Evolutionary conservation across 1,140 invertebrate genomes (phyloP), one percentile per base, ranked within the genome.

Genomic region (Hylaeus volcanicus): DNA sequence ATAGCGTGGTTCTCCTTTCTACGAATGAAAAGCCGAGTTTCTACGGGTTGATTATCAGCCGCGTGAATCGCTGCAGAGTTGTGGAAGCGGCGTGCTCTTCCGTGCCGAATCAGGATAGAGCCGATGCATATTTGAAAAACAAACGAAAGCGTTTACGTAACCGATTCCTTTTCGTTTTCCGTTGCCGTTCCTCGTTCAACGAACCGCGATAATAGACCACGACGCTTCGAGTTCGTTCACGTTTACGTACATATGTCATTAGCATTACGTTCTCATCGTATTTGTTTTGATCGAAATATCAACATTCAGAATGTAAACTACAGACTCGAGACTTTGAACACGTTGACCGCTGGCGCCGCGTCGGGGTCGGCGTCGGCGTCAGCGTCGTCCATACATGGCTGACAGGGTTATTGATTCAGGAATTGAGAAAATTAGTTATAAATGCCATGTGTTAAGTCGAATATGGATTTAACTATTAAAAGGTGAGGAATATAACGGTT

Each of bases 121-220:
- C 3, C 39, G 37, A 39, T 56, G 51, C 53, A 79, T 74, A 1
- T 48, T 45, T n/a, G 76, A 73, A 63, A 61, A 79, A 60, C 69
- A 79, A 79, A 79, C 73, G 41, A 9, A 64, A 41, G 55, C n/a
- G 60, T 51, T 79, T 79, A 74, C 71, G 51, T 74, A 74, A 79
- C 65, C 53, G 61, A 70, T 79, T 79, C 58, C 70, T 41, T 79
- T 79, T 74, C 60, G 74, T 79, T 74, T 79, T 79, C 43, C 26
- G 26, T 26, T 26, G 14, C 43, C 5, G 55, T 70, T 77, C 74
- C 37, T 48, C 74, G 74, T 77, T 79, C 76, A 73, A 79, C 60
- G 76, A 79, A 79, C 76, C 39, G 37, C 41, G 70, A 79, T 79
- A 64, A 53, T 39, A 73, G 73, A 72, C 60, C 64, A 45, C 15